Conservation (phyloP, 2,888 invertebrate genomes). For the Campopleginae sp. region DNA sequence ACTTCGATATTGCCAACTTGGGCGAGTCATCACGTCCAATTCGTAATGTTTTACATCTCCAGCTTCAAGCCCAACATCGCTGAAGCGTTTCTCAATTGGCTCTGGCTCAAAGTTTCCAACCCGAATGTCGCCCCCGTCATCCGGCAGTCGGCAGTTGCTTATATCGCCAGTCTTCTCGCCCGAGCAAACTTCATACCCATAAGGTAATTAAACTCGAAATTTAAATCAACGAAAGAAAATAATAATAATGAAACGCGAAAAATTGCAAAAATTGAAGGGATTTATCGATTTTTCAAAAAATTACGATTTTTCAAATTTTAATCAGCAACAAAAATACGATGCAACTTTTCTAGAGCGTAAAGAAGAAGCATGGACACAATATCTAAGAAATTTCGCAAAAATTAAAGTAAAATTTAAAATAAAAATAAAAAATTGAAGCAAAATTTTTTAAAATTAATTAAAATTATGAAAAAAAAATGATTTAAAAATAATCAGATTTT, state of each 20-base stretch:
- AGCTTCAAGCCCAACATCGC: constrained; percentile 87
- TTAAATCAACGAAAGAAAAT: too few relatives aligned
- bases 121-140: constrained; percentile 88
- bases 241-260: too few relatives aligned
- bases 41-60: constrained; percentile 90
- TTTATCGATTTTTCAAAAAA: too few relatives aligned
- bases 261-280: too few relatives aligned
- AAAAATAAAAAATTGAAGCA: not conserved
- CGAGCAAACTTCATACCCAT: constrained; percentile 88
- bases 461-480: not conserved
- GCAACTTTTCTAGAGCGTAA: too few relatives aligned
- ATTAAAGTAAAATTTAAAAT: too few relatives aligned
- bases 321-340: too few relatives aligned
- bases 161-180: constrained; percentile 91
- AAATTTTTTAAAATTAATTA: not conserved
- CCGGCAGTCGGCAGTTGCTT: constrained; percentile 89
- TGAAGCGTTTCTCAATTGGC: constrained; percentile 88
- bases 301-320: too few relatives aligned
- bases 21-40: constrained; percentile 92
- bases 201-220: constrained; percentile 84
- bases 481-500: too few relatives aligned
- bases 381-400: too few relatives aligned
- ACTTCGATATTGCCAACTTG: constrained; percentile 92
- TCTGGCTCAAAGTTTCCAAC: constrained; percentile 91
- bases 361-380: too few relatives aligned